A percentile compares a stretch with the other conserved stretches of the same genome.
These are phyloP conservation scores for Himalopsyche anomala DNA, from an alignment of 2,888 invertebrate species.

Conservation along the genomic window DNA sequence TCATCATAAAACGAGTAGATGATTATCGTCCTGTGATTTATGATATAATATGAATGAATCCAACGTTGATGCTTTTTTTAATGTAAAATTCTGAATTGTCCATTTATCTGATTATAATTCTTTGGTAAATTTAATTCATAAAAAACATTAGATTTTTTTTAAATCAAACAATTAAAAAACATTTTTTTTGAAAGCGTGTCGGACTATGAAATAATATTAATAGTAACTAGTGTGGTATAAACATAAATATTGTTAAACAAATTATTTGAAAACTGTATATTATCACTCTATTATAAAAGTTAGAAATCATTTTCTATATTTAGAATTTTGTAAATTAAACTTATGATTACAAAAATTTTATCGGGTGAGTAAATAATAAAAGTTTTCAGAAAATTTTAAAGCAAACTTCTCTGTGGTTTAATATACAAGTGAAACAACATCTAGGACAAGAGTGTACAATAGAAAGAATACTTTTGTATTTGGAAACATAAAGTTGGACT, in stretches of 20 bases:
- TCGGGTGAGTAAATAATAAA: background rate
- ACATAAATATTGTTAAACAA: background rate
- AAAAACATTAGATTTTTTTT: too few species aligned
- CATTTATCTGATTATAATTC: too few species aligned
- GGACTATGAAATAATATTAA: too few species aligned
- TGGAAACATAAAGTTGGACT: constrained; percentile 17
- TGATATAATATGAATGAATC: too few species aligned
- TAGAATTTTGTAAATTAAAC: background rate
- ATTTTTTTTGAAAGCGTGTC: too few species aligned
- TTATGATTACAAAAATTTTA: constrained; percentile 9
- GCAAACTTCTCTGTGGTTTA: constrained; percentile 1
- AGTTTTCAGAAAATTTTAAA: background rate
- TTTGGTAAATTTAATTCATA: too few species aligned
- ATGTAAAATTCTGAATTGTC: too few species aligned
- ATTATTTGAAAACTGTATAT: background rate
- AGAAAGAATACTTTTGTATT: constrained; percentile 23
- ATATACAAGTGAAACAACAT: background rate
- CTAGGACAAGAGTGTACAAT: constrained; percentile 7
- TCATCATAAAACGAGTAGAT: too few species aligned
- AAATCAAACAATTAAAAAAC: too few species aligned
- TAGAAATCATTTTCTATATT: background rate
- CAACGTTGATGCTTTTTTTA: too few species aligned
- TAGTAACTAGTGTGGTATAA: background rate
- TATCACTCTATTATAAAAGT: background rate
- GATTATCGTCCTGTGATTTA: too few species aligned